These are phyloP conservation scores for Malurus melanocephalus DNA, from an alignment of 2,113 vertebrate species.

Conservation along the genomic window DNA sequence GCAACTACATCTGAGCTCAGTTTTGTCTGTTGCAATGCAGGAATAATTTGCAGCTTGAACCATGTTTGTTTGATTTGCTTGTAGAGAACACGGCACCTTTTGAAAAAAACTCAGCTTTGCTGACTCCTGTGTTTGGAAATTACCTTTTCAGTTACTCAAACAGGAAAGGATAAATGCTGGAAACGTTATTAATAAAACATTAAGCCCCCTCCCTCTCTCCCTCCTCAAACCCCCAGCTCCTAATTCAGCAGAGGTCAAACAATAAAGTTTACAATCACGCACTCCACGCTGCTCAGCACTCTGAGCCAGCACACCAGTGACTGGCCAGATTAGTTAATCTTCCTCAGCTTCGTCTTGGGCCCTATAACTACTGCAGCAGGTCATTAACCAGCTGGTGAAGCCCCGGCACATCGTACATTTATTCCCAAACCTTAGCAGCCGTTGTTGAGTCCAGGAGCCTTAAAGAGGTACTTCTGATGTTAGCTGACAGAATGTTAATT, in stretches of 20 bases:
- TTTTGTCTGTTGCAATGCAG: background rate
- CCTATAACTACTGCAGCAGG: constrained; percentile 51
- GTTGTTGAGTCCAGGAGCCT: constrained; percentile 60
- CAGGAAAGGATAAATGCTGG: constrained; percentile 41
- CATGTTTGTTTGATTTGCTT: background rate
- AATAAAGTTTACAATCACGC: constrained; percentile 32
- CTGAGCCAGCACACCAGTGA: background rate
- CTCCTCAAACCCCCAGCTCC: background rate
- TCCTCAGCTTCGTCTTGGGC: constrained; percentile 64
- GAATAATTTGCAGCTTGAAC: background rate
- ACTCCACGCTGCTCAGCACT: background rate
- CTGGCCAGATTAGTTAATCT: constrained; percentile 46
- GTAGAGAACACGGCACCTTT: background rate
- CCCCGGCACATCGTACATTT: constrained; percentile 63
- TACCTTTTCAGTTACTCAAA: constrained; percentile 33
- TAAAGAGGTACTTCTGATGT: constrained; percentile 70
- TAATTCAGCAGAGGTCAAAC: constrained; percentile 25
- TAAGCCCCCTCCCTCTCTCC: background rate
- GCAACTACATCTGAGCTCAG: background rate
- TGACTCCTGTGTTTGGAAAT: constrained; percentile 25
- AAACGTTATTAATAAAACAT: constrained; percentile 57
- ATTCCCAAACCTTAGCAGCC: constrained; percentile 69
- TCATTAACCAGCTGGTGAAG: constrained; percentile 69
- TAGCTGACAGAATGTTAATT: constrained; percentile 69
- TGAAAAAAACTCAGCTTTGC: background rate